Evolutionary conservation across 2,888 invertebrate species (phyloP), one percentile per base, ranked within the genome.

Genomic region (Boloria euphrosyne): DNA sequence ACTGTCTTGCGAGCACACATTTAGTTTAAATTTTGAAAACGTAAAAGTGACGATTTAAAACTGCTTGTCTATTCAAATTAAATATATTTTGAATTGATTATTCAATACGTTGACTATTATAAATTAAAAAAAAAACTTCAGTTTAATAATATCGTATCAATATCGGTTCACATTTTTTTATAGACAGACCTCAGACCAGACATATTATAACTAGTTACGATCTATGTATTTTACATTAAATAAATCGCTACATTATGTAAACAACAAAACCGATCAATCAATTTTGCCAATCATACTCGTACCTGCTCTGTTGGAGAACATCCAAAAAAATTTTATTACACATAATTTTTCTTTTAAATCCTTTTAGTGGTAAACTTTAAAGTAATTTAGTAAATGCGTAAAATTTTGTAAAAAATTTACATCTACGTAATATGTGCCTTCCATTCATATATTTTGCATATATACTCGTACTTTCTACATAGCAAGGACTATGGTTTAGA

Each of bases 401-500:
- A n/a, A n/a, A n/a, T n/a, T n/a, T n/a, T n/a, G n/a, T n/a, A n/a
- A n/a, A n/a, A n/a, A n/a, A n/a, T n/a, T n/a, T n/a, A n/a, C 14
- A 31, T 31, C 31, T 31, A 31, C 4, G 13, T 46, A 46, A n/a
- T 22, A 46, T 18, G 22, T 57, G 44, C 46, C 22, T 46, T 57
- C n/a, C 44, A 18, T 10, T 10, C 44, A 17, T 44, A n/a, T 44
- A 44, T 44, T 44, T 44, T 13, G 31, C 10, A 53, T 3, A 27
- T 53, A 52, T 52, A 53, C n/a, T n/a, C n/a, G n/a, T n/a, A n/a
- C 43, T 54, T 43, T 54, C 54, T 43, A 43, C 17, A 49, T 17
- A n/a, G 18, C 4, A 44, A 55, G 18, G 18, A 44, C n/a, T 18
- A 10, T 18, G 17, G 44, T 18, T 22, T 2, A 22, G 22, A n/a